Conservation (phyloP, 2,797 vertebrate species). For the Pelobates cultripes region DNA sequence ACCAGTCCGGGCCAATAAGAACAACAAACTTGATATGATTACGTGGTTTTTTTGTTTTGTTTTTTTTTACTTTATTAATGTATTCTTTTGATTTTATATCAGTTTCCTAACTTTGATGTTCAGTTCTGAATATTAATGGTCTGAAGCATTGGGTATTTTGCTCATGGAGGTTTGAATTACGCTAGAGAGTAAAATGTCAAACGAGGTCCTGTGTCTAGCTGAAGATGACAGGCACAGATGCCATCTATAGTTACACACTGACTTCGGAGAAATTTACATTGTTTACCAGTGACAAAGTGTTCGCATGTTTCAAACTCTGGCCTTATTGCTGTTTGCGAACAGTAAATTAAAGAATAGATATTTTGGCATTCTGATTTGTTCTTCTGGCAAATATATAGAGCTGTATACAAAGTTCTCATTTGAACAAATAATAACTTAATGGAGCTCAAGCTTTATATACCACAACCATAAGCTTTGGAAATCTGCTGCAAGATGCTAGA, state of each 20-base stretch:
- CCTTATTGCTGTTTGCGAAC: no score
- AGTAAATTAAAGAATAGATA: no score
- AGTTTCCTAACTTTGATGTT: background rate
- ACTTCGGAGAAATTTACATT: background rate
- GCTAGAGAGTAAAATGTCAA: background rate
- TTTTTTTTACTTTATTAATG: background rate
- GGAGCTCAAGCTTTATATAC: background rate
- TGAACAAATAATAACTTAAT: background rate
- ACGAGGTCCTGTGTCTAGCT: background rate
- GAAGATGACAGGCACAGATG: slow-evolving; percentile 21
- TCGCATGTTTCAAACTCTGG: background rate
- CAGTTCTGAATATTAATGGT: background rate
- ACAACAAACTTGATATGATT: no score
- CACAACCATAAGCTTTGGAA: background rate
- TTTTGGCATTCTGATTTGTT: no score
- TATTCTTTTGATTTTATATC: background rate
- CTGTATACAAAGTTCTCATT: no score
- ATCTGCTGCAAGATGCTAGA: slow-evolving; percentile 3
- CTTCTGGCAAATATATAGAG: no score
- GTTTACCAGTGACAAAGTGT: slow-evolving; percentile 12
- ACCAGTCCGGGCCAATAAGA: no score
- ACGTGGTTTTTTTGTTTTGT: background rate
- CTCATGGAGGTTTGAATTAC: background rate
- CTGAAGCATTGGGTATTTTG: background rate
- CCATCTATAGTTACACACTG: slow-evolving; percentile 15